Base-by-base conservation (phyloP, 2,888 invertebrate genomes). In the Seira musarum region DNA sequence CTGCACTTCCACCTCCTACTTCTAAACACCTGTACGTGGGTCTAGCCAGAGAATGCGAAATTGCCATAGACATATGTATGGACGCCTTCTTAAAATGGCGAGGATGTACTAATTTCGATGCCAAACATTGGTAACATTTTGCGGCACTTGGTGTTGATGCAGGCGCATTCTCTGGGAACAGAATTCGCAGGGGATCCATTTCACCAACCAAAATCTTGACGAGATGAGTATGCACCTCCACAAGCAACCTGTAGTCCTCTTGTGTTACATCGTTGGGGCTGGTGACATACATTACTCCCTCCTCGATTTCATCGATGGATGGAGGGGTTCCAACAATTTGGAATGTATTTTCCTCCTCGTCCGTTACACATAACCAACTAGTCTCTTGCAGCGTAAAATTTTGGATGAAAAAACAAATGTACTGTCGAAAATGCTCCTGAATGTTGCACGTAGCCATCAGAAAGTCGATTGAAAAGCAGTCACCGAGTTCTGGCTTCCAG, bases 151-250 rank as follows among this genome's bases (percentile, higher is more conserved):
- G 19, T 1, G 0, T n/a, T 1, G 24, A 21, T 25, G n/a, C n/a
- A n/a, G n/a, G 25, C 10, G 17, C 10, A 17, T 68, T 73, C 21
- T 83, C 83, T 1, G 80, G 80, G 46, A 80, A 80, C 6, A 80
- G 64, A 35, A 80, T 73, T n/a, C 63, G 35, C 21, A 80, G 69
- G 8, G 68, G 68, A 17, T 68, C 69, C 35, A 46, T 68, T 21
- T 74, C 63, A 2, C 64, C 73, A 10, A 35, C 64, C 1, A 80
- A 22, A 24, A 80, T 72, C 3, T 49, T 40, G 5, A 35, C 24
- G 17, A 79, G 19, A 15, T 66, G 10, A n/a, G 73, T 61, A 2
- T 80, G 74, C 22, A 81, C 53, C 2, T 63, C 60, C 21, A n/a
- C n/a, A 24, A 78, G 19, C 3, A 79, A 10, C n/a, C 57, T 6